Evolutionary conservation across 2,888 invertebrate genomes (phyloP), one percentile per base, ranked within the genome.

Genomic region (Amphipoea oculea): DNA sequence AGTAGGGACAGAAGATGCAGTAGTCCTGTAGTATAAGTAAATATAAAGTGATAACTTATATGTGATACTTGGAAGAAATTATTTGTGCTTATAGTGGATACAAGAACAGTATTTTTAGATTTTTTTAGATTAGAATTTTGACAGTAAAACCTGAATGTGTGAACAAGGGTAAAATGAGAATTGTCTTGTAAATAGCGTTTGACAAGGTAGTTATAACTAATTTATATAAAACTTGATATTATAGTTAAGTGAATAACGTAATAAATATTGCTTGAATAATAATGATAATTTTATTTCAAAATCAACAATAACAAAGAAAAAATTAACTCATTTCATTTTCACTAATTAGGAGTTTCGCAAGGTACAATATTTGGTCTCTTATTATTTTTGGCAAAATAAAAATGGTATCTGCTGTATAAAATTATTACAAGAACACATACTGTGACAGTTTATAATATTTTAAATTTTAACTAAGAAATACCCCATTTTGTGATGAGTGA

Each of bases 1-100:
- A 89, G 87, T 70, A 88, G 75, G 14, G 93, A 93, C 54, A 89
- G 93, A 36, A 89, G 93, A 69, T 93, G 92, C 77, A 93, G 93
- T 76, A 91, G 88, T 76, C 93, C 92, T 45, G 87, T 92, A 4
- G 73, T 93, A n/a, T 92, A 85, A 87, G 29, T 63, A 36, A 23
- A 36, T 54, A 0, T 65, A 68, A 29, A 65, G 79, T 69, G 63
- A 70, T 72, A 72, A 36, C 6, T 62, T 36, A n/a, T 51, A 69
- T 71, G 70, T 84, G 80, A 84, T 81, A 84, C n/a, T 57, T 57
- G 36, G 65, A 65, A 1, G 63, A 81, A 66, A 73, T 72, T 48
- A 1, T 69, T 66, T 54, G 48, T 45, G 73, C 29, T 57, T 42
- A 20, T 57, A 40, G 40, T 72, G 36, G 42, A 85, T 66, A 57